These are phyloP conservation scores for Spinibarbus caldwelli DNA, from an alignment of 2,797 vertebrate species.

Conservation along the genomic window DNA sequence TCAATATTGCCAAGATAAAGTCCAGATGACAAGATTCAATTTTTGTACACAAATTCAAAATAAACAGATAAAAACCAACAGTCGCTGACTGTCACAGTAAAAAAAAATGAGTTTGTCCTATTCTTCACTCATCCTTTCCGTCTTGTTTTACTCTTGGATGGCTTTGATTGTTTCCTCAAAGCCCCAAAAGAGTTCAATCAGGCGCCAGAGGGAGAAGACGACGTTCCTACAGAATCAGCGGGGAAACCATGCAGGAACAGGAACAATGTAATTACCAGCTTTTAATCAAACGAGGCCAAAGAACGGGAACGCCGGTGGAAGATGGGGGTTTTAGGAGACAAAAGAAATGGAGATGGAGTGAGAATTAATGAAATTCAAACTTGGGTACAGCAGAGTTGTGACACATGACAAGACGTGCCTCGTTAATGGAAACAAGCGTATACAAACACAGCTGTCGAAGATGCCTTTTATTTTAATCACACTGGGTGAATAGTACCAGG, in stretches of 20 bases:
- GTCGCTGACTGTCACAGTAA: neutral
- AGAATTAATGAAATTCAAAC: constrained; percentile 12
- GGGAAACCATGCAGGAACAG: neutral
- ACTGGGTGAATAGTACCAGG: neutral
- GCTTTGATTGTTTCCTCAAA: constrained; percentile 33
- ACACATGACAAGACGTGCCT: neutral
- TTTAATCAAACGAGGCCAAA: constrained; percentile 34
- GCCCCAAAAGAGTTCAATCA: constrained; percentile 42
- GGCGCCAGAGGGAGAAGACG: neutral
- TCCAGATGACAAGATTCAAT: neutral
- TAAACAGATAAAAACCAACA: neutral
- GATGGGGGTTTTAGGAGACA: constrained; percentile 13
- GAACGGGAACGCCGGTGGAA: neutral
- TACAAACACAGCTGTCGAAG: neutral
- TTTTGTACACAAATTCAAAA: neutral
- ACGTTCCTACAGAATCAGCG: neutral
- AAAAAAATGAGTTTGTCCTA: neutral
- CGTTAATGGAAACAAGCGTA: constrained; percentile 16
- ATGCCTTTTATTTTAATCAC: constrained; percentile 5
- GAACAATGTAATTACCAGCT: constrained; percentile 34
- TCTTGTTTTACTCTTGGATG: constrained; percentile 8
- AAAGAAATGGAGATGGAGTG: neutral
- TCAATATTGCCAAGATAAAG: neutral
- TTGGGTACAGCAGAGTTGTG: neutral
- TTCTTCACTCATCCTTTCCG: constrained; percentile 3